phyloP scores from a whole-genome alignment of 2,113 vertebrate genomes.

The Neoarius graeffei region DNA sequence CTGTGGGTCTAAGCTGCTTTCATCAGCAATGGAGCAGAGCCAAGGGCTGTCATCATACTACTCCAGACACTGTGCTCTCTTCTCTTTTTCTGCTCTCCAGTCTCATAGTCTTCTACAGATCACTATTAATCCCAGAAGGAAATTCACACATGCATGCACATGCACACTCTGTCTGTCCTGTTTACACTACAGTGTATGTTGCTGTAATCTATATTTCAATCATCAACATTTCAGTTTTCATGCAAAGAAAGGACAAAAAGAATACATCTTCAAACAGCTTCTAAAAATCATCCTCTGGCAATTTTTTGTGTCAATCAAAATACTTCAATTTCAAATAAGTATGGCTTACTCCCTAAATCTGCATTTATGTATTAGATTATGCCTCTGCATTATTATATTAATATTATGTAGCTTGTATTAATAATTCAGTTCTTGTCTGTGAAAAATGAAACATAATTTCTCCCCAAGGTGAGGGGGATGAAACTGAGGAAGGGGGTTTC shows the following conservation, averaged over 20 bases:
- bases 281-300: not conserved
- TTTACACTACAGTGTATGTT: not conserved
- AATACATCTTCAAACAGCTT: not conserved
- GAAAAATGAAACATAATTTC: constrained; percentile 8
- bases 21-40: constrained; percentile 84
- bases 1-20: constrained; percentile 83
- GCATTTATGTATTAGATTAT: not conserved
- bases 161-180: not conserved
- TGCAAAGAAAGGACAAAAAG: not conserved
- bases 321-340: not conserved
- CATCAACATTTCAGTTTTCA: constrained; percentile 2
- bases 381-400: not conserved
- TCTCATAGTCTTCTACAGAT: not conserved
- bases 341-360: not conserved
- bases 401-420: not conserved
- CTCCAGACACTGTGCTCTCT: constrained; percentile 60
- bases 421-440: constrained; percentile 4
- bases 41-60: constrained; percentile 78
- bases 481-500: not conserved
- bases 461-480: not conserved
- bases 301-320: constrained; percentile 13
- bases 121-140: not conserved
- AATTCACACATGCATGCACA: not conserved
- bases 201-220: not conserved
- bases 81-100: constrained; percentile 51